phyloP scores from a whole-genome alignment of 2,888 invertebrate species.

The Zaprionus obscuricornis region DNA sequence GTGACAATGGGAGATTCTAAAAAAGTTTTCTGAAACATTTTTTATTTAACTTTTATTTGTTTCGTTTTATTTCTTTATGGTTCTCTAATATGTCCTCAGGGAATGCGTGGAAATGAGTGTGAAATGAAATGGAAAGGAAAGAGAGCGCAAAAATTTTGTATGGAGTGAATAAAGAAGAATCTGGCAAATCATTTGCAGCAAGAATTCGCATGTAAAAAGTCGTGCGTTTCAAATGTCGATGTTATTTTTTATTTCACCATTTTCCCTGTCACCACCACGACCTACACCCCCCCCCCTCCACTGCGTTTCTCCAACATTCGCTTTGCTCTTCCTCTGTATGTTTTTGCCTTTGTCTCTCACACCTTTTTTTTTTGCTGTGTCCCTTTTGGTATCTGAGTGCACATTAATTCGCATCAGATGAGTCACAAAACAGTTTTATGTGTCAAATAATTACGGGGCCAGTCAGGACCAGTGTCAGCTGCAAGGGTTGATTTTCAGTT shows the following conservation, averaged over 20 bases:
- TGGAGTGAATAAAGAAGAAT: too few relatives aligned
- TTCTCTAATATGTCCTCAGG: conserved; percentile 63
- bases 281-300: too few relatives aligned
- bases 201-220: conserved; percentile 13
- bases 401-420: conserved; percentile 61
- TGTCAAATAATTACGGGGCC: conserved; percentile 56
- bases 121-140: neutral
- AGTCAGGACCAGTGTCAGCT: neutral
- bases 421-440: conserved; percentile 72
- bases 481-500: conserved; percentile 62
- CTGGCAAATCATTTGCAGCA: conserved; percentile 25
- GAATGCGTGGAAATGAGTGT: conserved; percentile 31
- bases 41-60: conserved; percentile 53
- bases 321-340: neutral
- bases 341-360: conserved; percentile 1
- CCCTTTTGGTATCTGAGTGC: conserved; percentile 12
- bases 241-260: conserved; percentile 34
- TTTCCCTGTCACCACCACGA: conserved; percentile 9
- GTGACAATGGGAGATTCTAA: conserved; percentile 5
- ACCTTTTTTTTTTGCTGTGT: conserved; percentile 26
- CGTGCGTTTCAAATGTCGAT: conserved; percentile 37
- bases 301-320: too few relatives aligned
- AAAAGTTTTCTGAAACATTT: conserved; percentile 49
- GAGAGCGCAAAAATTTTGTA: neutral
- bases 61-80: conserved; percentile 26